These are phyloP conservation scores for Drosophila cyrtoloma DNA, from an alignment of 2,888 invertebrate genomes.

Conservation along the genomic window DNA sequence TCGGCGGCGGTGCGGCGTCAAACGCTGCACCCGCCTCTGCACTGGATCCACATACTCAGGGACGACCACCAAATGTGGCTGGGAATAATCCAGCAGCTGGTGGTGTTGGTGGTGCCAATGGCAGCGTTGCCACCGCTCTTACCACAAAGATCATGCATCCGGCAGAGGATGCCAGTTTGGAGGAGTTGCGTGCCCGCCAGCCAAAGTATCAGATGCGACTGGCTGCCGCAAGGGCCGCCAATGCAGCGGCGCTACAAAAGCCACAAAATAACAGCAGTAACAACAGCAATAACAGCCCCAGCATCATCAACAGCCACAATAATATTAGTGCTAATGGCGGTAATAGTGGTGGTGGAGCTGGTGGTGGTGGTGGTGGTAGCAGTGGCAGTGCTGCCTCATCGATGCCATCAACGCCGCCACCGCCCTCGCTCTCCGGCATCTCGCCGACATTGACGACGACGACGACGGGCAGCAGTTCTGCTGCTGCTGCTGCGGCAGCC, in stretches of 20 bases:
- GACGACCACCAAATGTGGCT: conserved; percentile 55
- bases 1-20: conserved; percentile 84
- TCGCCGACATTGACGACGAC: conserved; percentile 60
- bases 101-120: conserved; percentile 85
- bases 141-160: conserved; percentile 97
- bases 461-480: conserved; percentile 59
- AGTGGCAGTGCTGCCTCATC: conserved; percentile 79
- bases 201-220: conserved; percentile 88
- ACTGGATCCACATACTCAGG: conserved; percentile 65
- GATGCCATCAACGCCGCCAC: conserved; percentile 72
- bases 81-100: conserved; percentile 17
- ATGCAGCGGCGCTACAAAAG: conserved; percentile 51
- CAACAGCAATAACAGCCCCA: conserved; percentile 60
- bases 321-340: conserved; percentile 28
- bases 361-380: conserved; percentile 44
- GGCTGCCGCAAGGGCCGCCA: conserved; percentile 64
- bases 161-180: conserved; percentile 95
- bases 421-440: conserved; percentile 66
- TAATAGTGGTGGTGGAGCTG: conserved; percentile 35
- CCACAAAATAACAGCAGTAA: conserved; percentile 47
- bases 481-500: conserved; percentile 30
- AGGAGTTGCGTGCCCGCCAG: conserved; percentile 91
- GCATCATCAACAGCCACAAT: conserved; percentile 32
- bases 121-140: conserved; percentile 92
- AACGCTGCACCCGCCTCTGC: conserved; percentile 81